Base-by-base conservation (phyloP, 2,113 vertebrate species). In the rat (Rattus norvegicus) region DNA sequence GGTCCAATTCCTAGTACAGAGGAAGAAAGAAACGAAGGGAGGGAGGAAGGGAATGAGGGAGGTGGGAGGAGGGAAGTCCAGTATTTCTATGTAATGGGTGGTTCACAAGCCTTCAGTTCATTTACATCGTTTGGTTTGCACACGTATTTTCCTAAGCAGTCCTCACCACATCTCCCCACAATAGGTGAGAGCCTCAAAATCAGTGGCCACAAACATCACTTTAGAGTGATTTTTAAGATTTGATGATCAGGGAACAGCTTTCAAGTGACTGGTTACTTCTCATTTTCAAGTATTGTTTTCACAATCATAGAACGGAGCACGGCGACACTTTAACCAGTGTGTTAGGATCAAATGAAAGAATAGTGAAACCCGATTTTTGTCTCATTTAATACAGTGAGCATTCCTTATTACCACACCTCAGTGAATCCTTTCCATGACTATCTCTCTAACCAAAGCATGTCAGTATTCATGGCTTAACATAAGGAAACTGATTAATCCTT, bases 151-250 rank as follows among this genome's bases (percentile, higher is more conserved):
- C 30, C 91, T 56, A 84, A 89, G 33, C 75, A 63, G 72, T 28
- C 63, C 89, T 95, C 1, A 65, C n/a, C 52, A 61, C 2, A 52
- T n/a, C 39, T 69, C 36, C 86, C 86, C 91, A 83, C 80, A 69
- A 70, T 91, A 20, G 10, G 33, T 52, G 19, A 90, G 26, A 88
- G 39, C 84, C 52, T 97, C 75, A 88, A 75, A 39, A 54, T 95
- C 83, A 52, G 39, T 69, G 47, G 43, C 13, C 24, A 67, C 12
- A 47, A 84, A 49, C 70, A 26, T 75, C 91, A 13, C 26, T 72
- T 43, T 86, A 69, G 69, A 72, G 77, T 79, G 54, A n/a, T 26
- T 28, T 54, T 70, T 52, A 79, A 36, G 70, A 49, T 92, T 84
- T 75, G 14, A 39, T 81, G 90, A 65, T 54, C 36, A n/a, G 90